phyloP scores from a whole-genome alignment of 2,113 vertebrate species.

The Pterocles orientalis region DNA sequence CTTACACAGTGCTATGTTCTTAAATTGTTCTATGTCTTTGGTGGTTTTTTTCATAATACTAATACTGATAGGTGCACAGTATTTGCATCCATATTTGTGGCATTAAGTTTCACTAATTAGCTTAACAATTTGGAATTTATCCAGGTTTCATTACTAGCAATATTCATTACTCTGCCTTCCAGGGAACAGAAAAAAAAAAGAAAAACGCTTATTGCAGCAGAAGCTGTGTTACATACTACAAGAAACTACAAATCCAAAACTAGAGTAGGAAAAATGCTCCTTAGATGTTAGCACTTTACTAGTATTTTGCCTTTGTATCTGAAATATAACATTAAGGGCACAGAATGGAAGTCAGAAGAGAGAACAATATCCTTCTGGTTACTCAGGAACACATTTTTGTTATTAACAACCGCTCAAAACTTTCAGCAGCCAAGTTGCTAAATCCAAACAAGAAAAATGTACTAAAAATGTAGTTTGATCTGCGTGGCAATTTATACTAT shows the following conservation, averaged over 20 bases:
- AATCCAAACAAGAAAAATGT: background rate
- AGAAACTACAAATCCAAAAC: background rate
- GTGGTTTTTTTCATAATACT: background rate
- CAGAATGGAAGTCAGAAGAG: background rate
- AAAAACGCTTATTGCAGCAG: background rate
- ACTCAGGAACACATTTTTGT: background rate
- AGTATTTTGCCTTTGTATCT: background rate
- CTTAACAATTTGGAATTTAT: background rate
- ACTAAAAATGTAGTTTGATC: background rate
- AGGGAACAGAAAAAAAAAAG: background rate
- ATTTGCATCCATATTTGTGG: background rate
- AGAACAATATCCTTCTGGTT: background rate
- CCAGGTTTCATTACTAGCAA: background rate
- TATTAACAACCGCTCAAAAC: background rate
- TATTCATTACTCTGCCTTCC: background rate
- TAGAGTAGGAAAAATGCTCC: background rate
- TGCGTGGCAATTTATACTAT: background rate
- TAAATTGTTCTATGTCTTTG: background rate
- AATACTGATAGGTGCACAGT: background rate
- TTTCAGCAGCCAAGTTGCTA: background rate
- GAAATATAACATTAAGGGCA: background rate
- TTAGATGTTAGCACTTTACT: background rate
- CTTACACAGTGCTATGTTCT: background rate
- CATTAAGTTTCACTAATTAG: background rate
- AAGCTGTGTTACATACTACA: background rate